Percentiles rank a stretch among this genome's conserved stretches.
Evolutionary conservation across 2,888 invertebrate species (phyloP).

Genomic region (Mactromeris polynyma): DNA sequence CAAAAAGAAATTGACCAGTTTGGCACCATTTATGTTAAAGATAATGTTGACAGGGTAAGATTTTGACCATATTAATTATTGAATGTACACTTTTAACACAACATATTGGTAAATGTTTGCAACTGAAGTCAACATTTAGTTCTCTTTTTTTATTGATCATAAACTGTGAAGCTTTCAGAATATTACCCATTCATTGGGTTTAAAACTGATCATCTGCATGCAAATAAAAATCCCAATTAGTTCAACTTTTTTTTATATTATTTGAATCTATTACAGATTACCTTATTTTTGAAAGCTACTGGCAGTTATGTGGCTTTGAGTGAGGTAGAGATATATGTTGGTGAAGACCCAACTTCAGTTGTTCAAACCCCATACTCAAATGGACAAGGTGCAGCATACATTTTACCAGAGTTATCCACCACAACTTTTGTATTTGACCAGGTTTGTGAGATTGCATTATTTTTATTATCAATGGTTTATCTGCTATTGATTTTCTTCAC

Average conservation of each 20-base stretch:
- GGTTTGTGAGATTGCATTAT: conserved; percentile 49
- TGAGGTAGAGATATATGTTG: conserved; percentile 74
- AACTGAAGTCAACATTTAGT: too few relatives aligned
- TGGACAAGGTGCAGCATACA: conserved; percentile 70
- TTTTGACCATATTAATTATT: neutral
- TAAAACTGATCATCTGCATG: too few relatives aligned
- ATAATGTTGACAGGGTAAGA: conserved; percentile 73
- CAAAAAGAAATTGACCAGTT: conserved; percentile 65
- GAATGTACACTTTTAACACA: too few relatives aligned
- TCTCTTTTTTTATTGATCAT: too few relatives aligned
- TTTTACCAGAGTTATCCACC: conserved; percentile 59
- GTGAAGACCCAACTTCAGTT: conserved; percentile 73
- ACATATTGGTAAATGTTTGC: too few relatives aligned
- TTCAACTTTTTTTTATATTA: neutral
- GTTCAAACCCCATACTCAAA: conserved; percentile 75
- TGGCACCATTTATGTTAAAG: conserved; percentile 66
- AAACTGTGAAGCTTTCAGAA: too few relatives aligned
- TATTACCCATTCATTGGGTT: too few relatives aligned
- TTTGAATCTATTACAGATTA: conserved; percentile 61
- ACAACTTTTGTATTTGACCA: conserved; percentile 69
- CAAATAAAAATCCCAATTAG: too few relatives aligned
- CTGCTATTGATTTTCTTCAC: too few relatives aligned
- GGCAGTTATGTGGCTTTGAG: conserved; percentile 62
- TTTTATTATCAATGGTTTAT: neutral
- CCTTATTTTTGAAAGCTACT: conserved; percentile 63